A percentile compares a stretch with the other conserved stretches of the same genome.
Evolutionary conservation across 2,888 invertebrate genomes (phyloP).

Genomic region (Teleogryllus oceanicus): DNA sequence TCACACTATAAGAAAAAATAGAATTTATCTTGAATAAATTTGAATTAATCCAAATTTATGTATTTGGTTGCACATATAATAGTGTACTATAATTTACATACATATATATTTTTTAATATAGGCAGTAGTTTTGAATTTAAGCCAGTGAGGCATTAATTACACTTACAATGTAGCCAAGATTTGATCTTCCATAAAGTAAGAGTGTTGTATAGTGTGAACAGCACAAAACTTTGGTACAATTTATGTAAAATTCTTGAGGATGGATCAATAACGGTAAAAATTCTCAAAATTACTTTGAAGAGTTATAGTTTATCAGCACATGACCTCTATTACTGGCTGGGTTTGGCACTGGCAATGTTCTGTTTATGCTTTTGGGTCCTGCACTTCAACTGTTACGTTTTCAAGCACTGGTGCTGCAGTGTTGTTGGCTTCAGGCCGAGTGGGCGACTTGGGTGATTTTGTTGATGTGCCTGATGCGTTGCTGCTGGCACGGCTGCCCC

Average conservation of each 20-base stretch:
- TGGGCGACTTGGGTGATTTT: conserved; percentile 61
- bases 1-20: conserved; percentile 18
- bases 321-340: conserved; percentile 7
- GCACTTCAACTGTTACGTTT: conserved; percentile 73
- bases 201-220: conserved; percentile 1
- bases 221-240: not conserved
- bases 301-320: conserved; percentile 3
- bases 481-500: conserved; percentile 70
- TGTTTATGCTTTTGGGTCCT: conserved; percentile 53
- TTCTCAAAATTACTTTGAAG: conserved; percentile 12
- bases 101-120: not conserved
- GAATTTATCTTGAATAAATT: not conserved
- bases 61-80: not conserved
- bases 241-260: conserved; percentile 18
- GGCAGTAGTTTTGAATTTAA: conserved; percentile 1
- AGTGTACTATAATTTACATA: not conserved
- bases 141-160: not conserved
- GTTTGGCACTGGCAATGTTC: conserved; percentile 6
- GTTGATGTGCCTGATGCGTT: conserved; percentile 72
- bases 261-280: conserved; percentile 10
- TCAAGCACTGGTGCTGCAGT: conserved; percentile 53
- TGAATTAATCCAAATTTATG: conserved; percentile 9
- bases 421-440: conserved; percentile 44
- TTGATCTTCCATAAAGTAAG: conserved; percentile 1
- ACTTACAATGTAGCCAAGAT: not conserved